phyloP scores from a whole-genome alignment of 2,888 invertebrate species.

The Malachius bipustulatus region DNA sequence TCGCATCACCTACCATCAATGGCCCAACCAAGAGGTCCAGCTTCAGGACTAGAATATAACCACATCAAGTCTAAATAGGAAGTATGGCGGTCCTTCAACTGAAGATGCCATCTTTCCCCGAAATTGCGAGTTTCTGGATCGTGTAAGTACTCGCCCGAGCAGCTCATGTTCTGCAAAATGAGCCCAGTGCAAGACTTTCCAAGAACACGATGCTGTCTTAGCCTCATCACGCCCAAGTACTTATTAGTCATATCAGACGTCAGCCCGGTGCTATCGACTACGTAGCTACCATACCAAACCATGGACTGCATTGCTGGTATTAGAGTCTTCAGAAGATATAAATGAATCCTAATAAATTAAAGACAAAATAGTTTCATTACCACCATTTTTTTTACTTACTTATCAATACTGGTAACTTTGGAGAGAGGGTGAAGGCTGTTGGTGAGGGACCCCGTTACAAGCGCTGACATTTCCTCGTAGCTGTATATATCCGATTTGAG shows the following conservation, averaged over 20 bases:
- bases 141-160: constrained; percentile 13
- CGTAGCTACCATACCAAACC: constrained; percentile 25
- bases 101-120: too few species aligned
- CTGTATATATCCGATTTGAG: too few species aligned
- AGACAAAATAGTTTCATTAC: too few species aligned
- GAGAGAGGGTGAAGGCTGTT: too few species aligned
- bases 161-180: constrained; percentile 18
- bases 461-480: too few species aligned
- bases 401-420: too few species aligned
- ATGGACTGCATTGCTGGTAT: constrained; percentile 22
- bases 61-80: not conserved
- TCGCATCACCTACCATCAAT: too few species aligned
- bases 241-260: constrained; percentile 25
- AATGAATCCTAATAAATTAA: too few species aligned
- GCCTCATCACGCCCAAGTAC: constrained; percentile 23
- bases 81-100: too few species aligned
- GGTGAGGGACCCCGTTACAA: too few species aligned
- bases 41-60: not conserved
- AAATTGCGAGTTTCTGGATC: constrained; percentile 9
- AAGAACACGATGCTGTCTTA: constrained; percentile 22
- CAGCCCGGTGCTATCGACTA: constrained; percentile 21
- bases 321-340: constrained; percentile 18
- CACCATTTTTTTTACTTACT: too few species aligned
- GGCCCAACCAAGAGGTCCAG: too few species aligned
- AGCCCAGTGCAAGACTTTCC: constrained; percentile 15